Conservation (phyloP, 2,888 invertebrate genomes). For the Zygothrica quintamaculata region DNA sequence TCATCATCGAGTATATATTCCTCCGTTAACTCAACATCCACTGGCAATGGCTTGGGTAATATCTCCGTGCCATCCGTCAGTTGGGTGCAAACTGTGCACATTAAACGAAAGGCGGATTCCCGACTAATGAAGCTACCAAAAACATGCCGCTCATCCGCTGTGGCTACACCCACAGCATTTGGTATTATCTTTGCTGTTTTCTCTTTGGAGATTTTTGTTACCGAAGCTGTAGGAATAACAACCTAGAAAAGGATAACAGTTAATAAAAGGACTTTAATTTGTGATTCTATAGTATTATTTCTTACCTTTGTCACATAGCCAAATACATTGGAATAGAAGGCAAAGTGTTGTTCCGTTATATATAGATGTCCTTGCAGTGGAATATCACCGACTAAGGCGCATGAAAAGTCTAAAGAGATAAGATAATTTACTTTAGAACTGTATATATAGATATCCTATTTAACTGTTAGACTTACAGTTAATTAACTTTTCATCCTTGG, state of each 20-base stretch:
- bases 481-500: slow-evolving; percentile 92
- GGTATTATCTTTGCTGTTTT: slow-evolving; percentile 97
- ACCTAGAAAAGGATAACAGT: slow-evolving; percentile 86
- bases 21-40: slow-evolving; percentile 81
- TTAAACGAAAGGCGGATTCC: slow-evolving; percentile 93
- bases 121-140: slow-evolving; percentile 96
- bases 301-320: slow-evolving; percentile 96
- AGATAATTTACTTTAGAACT: too few relatives aligned
- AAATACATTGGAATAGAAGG: slow-evolving; percentile 98
- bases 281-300: slow-evolving; percentile 13
- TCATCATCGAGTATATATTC: slow-evolving; percentile 85
- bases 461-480: slow-evolving; percentile 88
- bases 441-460: neutral
- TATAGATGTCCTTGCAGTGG: slow-evolving; percentile 96
- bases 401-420: slow-evolving; percentile 94
- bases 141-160: slow-evolving; percentile 93
- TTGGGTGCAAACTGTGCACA: slow-evolving; percentile 93
- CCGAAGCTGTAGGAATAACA: slow-evolving; percentile 93
- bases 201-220: slow-evolving; percentile 95
- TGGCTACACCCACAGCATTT: slow-evolving; percentile 93
- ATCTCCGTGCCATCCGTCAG: slow-evolving; percentile 82
- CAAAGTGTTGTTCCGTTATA: slow-evolving; percentile 97
- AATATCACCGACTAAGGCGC: slow-evolving; percentile 96
- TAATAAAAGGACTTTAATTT: neutral
- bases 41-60: slow-evolving; percentile 74